Conservation (phyloP, 2,113 vertebrate genomes). For the Hippocampus mohnikei region DNA sequence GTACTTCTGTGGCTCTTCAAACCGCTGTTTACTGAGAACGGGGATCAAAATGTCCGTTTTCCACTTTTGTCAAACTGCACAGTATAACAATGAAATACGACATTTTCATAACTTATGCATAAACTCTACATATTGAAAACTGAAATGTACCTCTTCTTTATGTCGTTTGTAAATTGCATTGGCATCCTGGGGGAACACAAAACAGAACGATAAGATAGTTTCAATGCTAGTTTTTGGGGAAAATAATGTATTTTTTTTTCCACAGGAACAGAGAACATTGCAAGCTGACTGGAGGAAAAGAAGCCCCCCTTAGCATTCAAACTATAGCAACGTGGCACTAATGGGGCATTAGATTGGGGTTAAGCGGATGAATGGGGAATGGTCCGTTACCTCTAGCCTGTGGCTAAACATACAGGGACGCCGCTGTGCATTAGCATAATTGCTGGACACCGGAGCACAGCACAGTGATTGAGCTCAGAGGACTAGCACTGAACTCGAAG, state of each 20-base stretch:
- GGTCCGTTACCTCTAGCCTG: conserved; percentile 53
- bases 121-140: no score
- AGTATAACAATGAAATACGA: no score
- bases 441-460: conserved; percentile 56
- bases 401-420: conserved; percentile 50
- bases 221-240: neutral
- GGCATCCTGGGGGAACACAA: no score
- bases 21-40: no score
- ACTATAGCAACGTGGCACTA: conserved; percentile 61
- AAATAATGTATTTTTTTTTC: neutral
- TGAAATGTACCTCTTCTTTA: neutral
- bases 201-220: no score
- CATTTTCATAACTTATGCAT: neutral
- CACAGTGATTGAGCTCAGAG: conserved; percentile 54
- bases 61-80: no score
- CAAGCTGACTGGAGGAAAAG: conserved; percentile 45
- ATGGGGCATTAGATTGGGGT: conserved; percentile 73
- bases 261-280: conserved; percentile 39
- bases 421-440: conserved; percentile 67
- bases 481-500: conserved; percentile 47
- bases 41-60: no score
- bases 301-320: conserved; percentile 48
- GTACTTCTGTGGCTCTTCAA: no score
- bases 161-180: neutral
- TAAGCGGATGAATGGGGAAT: conserved; percentile 67